phyloP scores from a whole-genome alignment of 2,113 vertebrate genomes.

The Pomatorhinus ruficollis region DNA sequence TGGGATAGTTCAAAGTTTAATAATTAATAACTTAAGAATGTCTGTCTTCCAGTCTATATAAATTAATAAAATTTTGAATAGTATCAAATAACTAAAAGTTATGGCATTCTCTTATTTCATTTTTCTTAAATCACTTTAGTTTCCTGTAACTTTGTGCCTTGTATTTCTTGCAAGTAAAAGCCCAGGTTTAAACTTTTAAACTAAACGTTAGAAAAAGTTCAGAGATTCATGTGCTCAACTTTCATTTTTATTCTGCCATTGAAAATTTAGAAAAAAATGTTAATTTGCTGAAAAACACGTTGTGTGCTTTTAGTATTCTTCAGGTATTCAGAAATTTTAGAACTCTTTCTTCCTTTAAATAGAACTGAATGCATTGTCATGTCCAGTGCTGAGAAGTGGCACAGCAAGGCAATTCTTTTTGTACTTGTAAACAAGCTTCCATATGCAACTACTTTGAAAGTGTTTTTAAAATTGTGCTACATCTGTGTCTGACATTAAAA shows the following conservation, averaged over 20 bases:
- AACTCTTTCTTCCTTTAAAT: neutral
- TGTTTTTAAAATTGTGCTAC: neutral
- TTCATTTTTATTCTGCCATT: neutral
- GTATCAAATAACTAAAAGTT: neutral
- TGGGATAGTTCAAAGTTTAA: neutral
- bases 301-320: neutral
- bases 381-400: neutral
- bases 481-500: slow-evolving; percentile 1
- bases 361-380: neutral
- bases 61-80: neutral
- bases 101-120: neutral
- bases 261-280: neutral
- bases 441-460: neutral
- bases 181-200: neutral
- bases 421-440: neutral
- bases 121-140: neutral
- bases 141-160: neutral
- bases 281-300: neutral
- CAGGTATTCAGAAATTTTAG: neutral
- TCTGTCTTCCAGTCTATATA: neutral
- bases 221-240: neutral
- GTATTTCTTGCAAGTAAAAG: neutral
- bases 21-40: neutral
- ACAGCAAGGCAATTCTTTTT: neutral
- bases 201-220: neutral